Base-by-base conservation (phyloP, 2,797 vertebrate species). In the Alosa sapidissima region DNA sequence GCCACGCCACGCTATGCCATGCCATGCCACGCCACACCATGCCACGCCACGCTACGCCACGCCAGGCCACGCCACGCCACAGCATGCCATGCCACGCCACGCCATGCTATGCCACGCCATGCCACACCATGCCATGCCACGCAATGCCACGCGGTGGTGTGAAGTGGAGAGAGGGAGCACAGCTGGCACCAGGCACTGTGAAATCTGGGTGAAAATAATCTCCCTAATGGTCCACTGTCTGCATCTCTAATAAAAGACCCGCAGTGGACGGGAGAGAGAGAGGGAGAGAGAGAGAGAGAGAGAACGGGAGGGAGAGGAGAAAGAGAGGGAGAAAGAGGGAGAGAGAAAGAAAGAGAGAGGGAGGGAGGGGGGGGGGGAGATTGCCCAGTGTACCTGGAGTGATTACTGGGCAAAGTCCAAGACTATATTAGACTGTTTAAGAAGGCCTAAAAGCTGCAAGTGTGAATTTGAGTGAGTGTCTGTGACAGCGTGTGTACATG, bases 181-280 rank as follows among this genome's bases (percentile, higher is more conserved):
- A 36, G 55, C 45, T 83, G 82, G 16, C 24, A 83, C 54, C 54
- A 14, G 52, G 55, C 65, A 45, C 33, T 41, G 68, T 75, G 68
- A 83, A 83, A 78, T 78, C 21, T 41, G 11, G 54, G 47, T 16
- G 75, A 86, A 14, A 60, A 78, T 82, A 8, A 78, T 84, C 52
- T 82, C 41, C 60, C 78, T 82, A 84, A 86, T 82, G 49, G 36
- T 21, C 51, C 68, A 81, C 1, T 72, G 54, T 83, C 11, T 68
- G 48, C 58, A 14, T n/a, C 51, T 28, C 51, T 45, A 81, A 81
- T 33, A 52, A 16, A 36, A 75, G 68, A 16, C 33, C 68, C 16
- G 13, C 68, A 75, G 68, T 75, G 36, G 13, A 75, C 16, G 14
- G 33, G 28, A 21, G 24, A 21, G 36, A 33, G 68, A 7, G 5